Evolutionary conservation across 2,797 vertebrate species (phyloP), one percentile per base, ranked within the genome.

Genomic region (Macropodus opercularis): DNA sequence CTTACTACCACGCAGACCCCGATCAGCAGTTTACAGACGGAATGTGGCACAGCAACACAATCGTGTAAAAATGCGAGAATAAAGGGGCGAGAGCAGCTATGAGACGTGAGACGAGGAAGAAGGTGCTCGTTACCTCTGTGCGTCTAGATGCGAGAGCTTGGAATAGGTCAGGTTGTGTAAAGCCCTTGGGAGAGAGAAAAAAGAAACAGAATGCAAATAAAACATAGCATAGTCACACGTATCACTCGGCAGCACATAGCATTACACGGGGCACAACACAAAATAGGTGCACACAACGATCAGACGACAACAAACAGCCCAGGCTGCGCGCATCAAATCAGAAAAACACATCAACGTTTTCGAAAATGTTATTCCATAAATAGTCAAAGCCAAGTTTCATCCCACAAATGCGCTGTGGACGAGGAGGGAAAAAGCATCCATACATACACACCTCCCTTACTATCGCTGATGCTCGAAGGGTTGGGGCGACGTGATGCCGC

Each of bases 391-490:
- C 47, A 77, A 71, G 57, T 62, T 63, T 72, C 61, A 63, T 71
- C 63, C 56, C 59, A 73, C 68, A 74, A 71, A 82, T 47, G 58
- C 70, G 65, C 75, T 75, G 75, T 77, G 72, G 71, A 63, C 66
- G 75, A 79, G 60, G 63, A 85, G 53, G 15, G 39, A 56, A 72
- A 73, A 81, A 72, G 56, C 80, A 83, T 85, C 80, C 85, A 79
- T 83, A 69, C 21, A 86, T 86, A 87, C 87, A 89, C 86, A 84
- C 87, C 87, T 89, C 86, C 84, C 75, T 80, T 83, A 85, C 85
- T 84, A 80, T 44, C 80, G 82, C 84, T 74, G 85, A 55, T 72
- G 80, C 81, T 87, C 87, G 80, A 75, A 81, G 83, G 85, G 73
- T 81, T 84, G 81, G 74, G 78, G 80, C 78, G 87, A 87, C 83